Conservation (phyloP, 1,140 invertebrate genomes). For the Drosophila paulistorum region DNA sequence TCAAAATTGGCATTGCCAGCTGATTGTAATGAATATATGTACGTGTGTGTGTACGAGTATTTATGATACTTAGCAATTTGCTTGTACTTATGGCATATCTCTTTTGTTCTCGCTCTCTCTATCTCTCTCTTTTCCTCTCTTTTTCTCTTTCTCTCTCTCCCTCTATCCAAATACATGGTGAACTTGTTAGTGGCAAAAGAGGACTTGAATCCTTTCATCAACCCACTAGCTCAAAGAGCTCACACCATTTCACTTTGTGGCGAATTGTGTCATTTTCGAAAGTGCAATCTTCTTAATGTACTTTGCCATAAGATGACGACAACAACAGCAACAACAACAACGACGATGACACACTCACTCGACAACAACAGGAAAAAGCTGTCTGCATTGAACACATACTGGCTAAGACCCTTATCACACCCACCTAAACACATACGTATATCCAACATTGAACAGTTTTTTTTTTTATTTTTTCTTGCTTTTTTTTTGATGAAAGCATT, state of each 20-base stretch:
- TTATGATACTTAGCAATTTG: slow-evolving; percentile 69
- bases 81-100: slow-evolving; percentile 49
- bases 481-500: neutral
- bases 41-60: slow-evolving; percentile 56
- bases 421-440: slow-evolving; percentile 11
- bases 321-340: slow-evolving; percentile 31
- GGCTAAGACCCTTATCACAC: slow-evolving; percentile 33
- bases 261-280: slow-evolving; percentile 69
- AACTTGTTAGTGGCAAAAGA: slow-evolving; percentile 28
- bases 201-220: slow-evolving; percentile 21
- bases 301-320: slow-evolving; percentile 48
- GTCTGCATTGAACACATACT: slow-evolving; percentile 44
- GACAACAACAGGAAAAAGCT: slow-evolving; percentile 29
- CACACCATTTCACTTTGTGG: slow-evolving; percentile 41
- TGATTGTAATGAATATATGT: slow-evolving; percentile 70
- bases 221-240: slow-evolving; percentile 6
- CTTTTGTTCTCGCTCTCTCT: no score
- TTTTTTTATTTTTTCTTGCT: neutral
- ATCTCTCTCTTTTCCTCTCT: no score
- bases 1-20: slow-evolving; percentile 64
- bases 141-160: no score
- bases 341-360: slow-evolving; percentile 22
- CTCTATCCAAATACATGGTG: neutral
- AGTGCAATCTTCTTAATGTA: slow-evolving; percentile 80
- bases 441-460: neutral